phyloP scores from a whole-genome alignment of 2,113 vertebrate genomes.

The Rattus rattus region DNA sequence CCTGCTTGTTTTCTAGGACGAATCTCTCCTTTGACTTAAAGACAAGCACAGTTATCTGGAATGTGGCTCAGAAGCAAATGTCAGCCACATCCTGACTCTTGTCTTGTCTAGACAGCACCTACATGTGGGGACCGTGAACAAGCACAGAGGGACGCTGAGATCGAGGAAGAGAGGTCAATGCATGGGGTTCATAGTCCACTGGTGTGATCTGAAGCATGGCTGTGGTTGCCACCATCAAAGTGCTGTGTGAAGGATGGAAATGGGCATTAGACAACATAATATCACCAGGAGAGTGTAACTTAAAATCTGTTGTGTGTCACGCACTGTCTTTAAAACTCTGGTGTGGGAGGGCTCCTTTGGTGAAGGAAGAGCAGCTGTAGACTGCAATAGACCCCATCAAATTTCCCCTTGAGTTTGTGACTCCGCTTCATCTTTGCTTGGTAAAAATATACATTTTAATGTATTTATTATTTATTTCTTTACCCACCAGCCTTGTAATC shows the following conservation, averaged over 20 bases:
- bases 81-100: neutral
- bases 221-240: neutral
- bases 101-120: neutral
- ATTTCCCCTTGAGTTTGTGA: neutral
- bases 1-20: neutral
- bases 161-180: neutral
- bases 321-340: constrained; percentile 8
- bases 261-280: neutral
- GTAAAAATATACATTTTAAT: neutral
- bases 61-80: neutral
- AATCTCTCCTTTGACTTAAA: neutral
- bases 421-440: neutral
- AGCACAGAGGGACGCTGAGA: neutral
- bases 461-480: too few relatives aligned
- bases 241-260: neutral
- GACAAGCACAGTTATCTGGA: neutral
- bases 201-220: neutral
- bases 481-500: neutral
- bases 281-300: neutral
- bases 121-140: neutral
- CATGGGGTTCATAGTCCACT: neutral
- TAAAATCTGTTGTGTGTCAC: neutral
- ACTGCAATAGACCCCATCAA: neutral
- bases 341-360: neutral
- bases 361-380: neutral